Evolutionary conservation across 2,113 vertebrate genomes (phyloP).

Genomic region (Mungos mungo): DNA sequence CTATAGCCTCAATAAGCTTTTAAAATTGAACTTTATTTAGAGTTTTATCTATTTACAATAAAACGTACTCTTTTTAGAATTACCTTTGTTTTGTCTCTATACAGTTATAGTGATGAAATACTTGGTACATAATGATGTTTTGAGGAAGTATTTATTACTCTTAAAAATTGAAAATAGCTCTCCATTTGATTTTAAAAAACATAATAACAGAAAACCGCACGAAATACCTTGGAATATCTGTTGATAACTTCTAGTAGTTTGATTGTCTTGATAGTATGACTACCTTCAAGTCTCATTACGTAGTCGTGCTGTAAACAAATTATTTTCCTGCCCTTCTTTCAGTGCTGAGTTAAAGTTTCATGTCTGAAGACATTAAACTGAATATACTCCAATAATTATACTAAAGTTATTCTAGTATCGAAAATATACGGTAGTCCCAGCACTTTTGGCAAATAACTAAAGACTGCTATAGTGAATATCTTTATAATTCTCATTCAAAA

Average conservation of each 20-base stretch:
- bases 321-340: background rate
- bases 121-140: background rate
- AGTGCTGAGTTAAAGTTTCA: background rate
- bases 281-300: background rate
- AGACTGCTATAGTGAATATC: background rate
- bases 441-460: background rate
- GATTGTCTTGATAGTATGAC: background rate
- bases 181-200: background rate
- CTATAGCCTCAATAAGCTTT: background rate
- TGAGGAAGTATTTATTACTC: background rate
- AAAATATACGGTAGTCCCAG: background rate
- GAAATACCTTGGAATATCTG: background rate
- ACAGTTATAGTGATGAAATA: background rate
- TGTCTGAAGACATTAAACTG: background rate
- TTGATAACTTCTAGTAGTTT: background rate
- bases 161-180: background rate
- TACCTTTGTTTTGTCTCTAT: background rate
- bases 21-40: background rate
- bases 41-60: background rate
- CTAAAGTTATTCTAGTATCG: background rate
- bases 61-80: background rate
- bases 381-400: background rate
- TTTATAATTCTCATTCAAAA: background rate
- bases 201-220: background rate
- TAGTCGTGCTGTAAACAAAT: background rate